phyloP scores from a whole-genome alignment of 2,888 invertebrate genomes.

The Sussaba pulchella region DNA sequence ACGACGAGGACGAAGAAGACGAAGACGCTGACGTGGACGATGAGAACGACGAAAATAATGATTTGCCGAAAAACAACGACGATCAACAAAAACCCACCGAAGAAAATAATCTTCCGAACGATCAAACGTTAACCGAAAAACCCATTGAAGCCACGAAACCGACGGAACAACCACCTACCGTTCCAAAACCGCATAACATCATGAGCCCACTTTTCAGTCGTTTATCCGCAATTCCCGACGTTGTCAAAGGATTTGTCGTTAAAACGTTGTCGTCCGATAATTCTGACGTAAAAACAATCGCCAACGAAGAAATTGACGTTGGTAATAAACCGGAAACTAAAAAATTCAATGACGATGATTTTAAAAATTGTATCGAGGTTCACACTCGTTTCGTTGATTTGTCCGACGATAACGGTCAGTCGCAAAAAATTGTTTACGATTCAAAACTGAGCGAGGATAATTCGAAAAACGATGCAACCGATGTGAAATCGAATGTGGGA shows the following conservation, averaged over 20 bases:
- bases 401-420: conserved; percentile 5
- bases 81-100: not conserved
- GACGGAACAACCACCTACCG: conserved; percentile 22
- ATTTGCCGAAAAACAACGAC: not conserved
- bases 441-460: too few species aligned
- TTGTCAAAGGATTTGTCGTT: conserved; percentile 49
- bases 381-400: not conserved
- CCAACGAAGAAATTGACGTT: conserved; percentile 10
- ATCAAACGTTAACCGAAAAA: conserved; percentile 26
- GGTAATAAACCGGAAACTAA: not conserved
- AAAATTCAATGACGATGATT: not conserved
- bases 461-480: conserved; percentile 17
- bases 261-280: conserved; percentile 28
- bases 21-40: not conserved
- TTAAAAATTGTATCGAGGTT: not conserved
- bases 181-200: conserved; percentile 27
- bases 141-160: conserved; percentile 50
- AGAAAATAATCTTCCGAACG: not conserved
- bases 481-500: conserved; percentile 12
- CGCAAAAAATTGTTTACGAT: not conserved
- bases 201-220: conserved; percentile 58
- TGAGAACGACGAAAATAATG: conserved; percentile 10
- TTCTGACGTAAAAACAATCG: not conserved
- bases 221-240: conserved; percentile 36
- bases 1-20: conserved; percentile 40